Base-by-base conservation (phyloP, 2,797 vertebrate species). In the Brachyalestes nurse region DNA sequence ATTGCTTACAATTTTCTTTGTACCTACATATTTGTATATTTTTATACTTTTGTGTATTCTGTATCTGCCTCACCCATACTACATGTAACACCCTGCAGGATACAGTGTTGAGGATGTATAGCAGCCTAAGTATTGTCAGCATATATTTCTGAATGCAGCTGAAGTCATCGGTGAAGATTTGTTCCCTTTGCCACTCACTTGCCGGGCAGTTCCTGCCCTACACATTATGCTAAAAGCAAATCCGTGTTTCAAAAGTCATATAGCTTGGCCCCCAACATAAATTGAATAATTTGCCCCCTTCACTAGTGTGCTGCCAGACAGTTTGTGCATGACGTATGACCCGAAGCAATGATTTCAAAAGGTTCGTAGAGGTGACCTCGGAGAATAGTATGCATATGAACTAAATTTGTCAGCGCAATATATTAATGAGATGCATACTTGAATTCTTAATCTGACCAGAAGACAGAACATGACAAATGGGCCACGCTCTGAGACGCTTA, bases 211-310 rank as follows among this genome's bases (percentile, higher is more conserved):
- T 92, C 87, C 81, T 73, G 86, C 86, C 85, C 51, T 71, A 83
- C 87, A 87, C 91, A 95, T 95, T 94, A 93, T 82, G 77, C 91
- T 95, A 94, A 95, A 94, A 95, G 93, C 93, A 93, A 94, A 93
- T 17, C 83, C 89, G 45, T 95, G 93, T 95, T 92, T 91, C 89
- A 81, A 81, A 88, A 90, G 88, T 89, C 78, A 82, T 89, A 90
- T 87, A 88, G 82, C 82, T 75, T 87, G 87, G 87, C 88, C 84
- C 71, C 74, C 71, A 84, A 87, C 88, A 91, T 92, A 91, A 92
- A 92, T 90, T 85, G 89, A 91, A 93, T 91, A 90, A 92, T 92
- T 90, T 88, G 78, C 89, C 89, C 90, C 81, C 83, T n/a, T 55
- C 81, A 84, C 83, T 87, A 92, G 91, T 77, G 80, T 86, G 86